Conservation (phyloP, 2,797 vertebrate genomes). For the Sus cebifrons region DNA sequence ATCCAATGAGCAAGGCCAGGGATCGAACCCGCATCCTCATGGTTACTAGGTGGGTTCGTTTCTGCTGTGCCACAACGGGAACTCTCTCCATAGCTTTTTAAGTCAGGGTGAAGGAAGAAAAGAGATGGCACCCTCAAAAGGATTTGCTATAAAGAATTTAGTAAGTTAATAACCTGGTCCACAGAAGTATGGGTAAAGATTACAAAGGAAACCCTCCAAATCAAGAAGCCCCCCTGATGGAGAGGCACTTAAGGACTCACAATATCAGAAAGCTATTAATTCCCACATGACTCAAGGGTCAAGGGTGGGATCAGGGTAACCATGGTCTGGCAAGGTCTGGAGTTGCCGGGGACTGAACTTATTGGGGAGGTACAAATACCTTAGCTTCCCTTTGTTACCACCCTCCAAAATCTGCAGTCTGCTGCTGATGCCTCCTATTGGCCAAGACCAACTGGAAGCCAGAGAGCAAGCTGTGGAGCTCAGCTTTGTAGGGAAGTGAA, state of each 20-base stretch:
- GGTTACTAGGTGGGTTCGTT: no score
- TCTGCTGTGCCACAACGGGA: no score
- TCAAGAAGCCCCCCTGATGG: not conserved
- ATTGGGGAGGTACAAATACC: not conserved
- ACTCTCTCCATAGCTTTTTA: not conserved
- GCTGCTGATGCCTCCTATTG: not conserved
- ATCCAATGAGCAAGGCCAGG: no score
- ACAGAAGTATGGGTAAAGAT: not conserved
- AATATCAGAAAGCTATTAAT: not conserved
- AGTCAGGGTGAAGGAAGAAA: slow-evolving; percentile 25
- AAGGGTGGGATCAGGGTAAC: not conserved
- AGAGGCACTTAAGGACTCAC: not conserved
- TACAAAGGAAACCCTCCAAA: not conserved
- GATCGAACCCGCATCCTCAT: no score
- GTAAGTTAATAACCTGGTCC: not conserved
- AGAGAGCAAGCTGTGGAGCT: not conserved
- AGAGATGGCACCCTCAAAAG: not conserved
- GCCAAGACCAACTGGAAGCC: not conserved
- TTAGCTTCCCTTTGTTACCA: not conserved
- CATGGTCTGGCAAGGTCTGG: not conserved
- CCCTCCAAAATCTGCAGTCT: not conserved
- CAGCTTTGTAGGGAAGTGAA: not conserved
- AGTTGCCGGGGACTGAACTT: not conserved
- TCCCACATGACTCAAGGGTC: not conserved
- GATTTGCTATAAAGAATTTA: slow-evolving; percentile 28